These are phyloP conservation scores for Prunella strophiata DNA, from an alignment of 2,797 vertebrate species.

Conservation along the genomic window DNA sequence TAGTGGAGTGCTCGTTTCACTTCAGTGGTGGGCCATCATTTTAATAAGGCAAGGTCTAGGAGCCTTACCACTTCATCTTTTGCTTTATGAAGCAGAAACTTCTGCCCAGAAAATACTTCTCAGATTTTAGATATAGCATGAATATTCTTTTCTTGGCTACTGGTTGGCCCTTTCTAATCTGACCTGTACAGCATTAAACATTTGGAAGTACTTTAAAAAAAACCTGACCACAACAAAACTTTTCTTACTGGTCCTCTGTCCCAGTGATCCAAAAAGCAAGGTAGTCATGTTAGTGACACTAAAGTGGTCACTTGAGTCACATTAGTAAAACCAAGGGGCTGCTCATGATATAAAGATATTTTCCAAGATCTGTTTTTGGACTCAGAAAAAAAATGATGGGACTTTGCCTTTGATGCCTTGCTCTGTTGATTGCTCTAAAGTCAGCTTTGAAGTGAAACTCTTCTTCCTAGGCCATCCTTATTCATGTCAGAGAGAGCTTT, in stretches of 20 bases:
- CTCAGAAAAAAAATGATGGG: not conserved
- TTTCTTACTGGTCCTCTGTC: not conserved
- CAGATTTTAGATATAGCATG: not conserved
- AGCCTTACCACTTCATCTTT: not conserved
- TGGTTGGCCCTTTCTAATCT: not conserved
- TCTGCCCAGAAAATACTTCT: constrained; percentile 2
- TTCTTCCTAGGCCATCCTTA: not conserved
- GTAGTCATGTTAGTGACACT: not conserved
- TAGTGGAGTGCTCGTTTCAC: constrained; percentile 13
- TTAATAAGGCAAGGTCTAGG: constrained; percentile 19
- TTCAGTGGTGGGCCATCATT: constrained; percentile 34
- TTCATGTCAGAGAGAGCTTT: not conserved
- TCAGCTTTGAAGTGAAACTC: not conserved
- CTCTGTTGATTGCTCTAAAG: not conserved
- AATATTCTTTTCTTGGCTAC: not conserved
- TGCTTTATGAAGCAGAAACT: constrained; percentile 54
- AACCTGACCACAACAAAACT: not conserved
- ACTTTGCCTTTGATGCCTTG: not conserved
- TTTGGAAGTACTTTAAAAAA: not conserved
- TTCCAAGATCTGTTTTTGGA: not conserved
- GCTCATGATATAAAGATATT: not conserved
- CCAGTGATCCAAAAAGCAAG: not conserved
- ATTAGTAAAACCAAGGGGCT: not conserved
- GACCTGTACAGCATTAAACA: not conserved
- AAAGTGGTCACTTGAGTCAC: not conserved